Evolutionary conservation across 2,888 invertebrate genomes (phyloP).

Genomic region (Antheraea assamensis): DNA sequence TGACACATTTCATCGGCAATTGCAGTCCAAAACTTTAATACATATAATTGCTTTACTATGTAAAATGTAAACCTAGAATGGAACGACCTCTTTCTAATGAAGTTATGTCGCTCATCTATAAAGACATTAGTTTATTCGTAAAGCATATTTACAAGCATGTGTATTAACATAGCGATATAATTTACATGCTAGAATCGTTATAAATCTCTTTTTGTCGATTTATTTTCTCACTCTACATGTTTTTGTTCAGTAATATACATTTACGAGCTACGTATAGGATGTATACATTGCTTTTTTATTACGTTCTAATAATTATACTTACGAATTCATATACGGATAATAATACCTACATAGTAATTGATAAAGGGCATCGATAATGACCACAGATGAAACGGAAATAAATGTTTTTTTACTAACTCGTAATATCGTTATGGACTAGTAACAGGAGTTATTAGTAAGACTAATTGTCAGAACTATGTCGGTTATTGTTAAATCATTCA

Average conservation of each 20-base stretch:
- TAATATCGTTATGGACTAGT: neutral
- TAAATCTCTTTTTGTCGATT: too few species aligned
- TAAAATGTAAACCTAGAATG: neutral
- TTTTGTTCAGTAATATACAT: too few species aligned
- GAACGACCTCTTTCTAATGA: neutral
- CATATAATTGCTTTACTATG: neutral
- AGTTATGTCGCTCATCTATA: neutral
- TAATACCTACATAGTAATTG: neutral
- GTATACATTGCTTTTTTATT: too few species aligned
- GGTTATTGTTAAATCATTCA: neutral
- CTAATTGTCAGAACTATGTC: neutral
- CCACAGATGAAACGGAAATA: neutral
- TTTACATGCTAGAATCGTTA: too few species aligned
- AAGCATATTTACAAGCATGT: neutral
- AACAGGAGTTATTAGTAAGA: neutral
- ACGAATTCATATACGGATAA: neutral
- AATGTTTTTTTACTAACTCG: neutral
- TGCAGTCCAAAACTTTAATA: conserved; percentile 19
- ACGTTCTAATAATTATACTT: too few species aligned
- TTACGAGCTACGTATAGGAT: too few species aligned
- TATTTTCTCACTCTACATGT: too few species aligned
- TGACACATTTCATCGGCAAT: conserved; percentile 33
- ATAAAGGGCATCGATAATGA: neutral
- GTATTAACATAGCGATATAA: too few species aligned
- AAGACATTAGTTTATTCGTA: neutral